phyloP scores from a whole-genome alignment of 2,113 vertebrate genomes.

The Clupea harengus region DNA sequence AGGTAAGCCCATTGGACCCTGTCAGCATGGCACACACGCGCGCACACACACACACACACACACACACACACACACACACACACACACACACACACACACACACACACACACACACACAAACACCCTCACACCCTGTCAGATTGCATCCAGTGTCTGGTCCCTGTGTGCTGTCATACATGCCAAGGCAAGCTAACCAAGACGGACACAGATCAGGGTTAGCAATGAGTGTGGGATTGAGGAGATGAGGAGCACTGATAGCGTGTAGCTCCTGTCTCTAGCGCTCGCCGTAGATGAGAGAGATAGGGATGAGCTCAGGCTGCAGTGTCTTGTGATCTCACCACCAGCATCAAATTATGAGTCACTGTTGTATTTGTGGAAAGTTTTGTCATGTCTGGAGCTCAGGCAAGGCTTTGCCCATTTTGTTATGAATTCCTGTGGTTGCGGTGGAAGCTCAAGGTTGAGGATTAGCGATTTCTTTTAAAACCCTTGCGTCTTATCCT shows the following conservation, averaged over 20 bases:
- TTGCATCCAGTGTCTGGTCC: conserved; percentile 32
- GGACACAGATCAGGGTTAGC: conserved; percentile 20
- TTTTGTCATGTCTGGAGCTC: conserved; percentile 36
- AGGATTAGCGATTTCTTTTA: conserved; percentile 31
- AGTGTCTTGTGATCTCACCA: conserved; percentile 4
- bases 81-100: neutral
- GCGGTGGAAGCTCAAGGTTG: neutral
- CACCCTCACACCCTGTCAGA: conserved; percentile 34
- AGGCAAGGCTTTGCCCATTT: conserved; percentile 13
- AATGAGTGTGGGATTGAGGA: conserved; percentile 3
- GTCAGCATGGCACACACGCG: neutral
- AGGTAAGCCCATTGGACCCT: conserved; percentile 52
- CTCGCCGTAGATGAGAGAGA: neutral
- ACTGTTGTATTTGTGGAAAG: conserved; percentile 53
- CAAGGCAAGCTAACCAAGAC: conserved; percentile 34
- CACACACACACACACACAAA: neutral
- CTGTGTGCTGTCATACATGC: conserved; percentile 29
- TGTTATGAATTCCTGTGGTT: conserved; percentile 38
- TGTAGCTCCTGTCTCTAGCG: conserved; percentile 11
- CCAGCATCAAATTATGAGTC: conserved; percentile 27
- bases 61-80: conserved; percentile 48
- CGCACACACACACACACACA: neutral
- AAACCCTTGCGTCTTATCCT: neutral
- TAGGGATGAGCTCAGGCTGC: conserved; percentile 10
- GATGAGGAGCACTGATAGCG: neutral